Conservation (phyloP, 2,888 invertebrate species). For the Tipula confusa region DNA sequence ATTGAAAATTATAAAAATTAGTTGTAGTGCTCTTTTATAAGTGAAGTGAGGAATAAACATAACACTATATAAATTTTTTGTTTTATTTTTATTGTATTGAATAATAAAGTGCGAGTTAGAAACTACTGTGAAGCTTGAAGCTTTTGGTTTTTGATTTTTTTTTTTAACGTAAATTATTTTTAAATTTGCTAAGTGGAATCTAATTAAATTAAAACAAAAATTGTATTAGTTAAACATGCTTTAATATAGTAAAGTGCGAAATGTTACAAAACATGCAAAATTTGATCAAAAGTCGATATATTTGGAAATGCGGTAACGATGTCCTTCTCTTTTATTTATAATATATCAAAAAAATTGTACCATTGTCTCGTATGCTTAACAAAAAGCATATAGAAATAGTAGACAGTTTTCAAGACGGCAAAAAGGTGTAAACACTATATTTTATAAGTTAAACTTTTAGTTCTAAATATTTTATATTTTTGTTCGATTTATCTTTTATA, state of each 20-base stretch:
- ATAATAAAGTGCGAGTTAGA: not conserved
- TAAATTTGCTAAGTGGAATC: not conserved
- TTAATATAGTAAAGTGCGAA: not conserved
- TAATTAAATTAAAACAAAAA: not conserved
- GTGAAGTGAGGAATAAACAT: not conserved
- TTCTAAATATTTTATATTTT: not conserved
- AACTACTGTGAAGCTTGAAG: slow-evolving; percentile 6
- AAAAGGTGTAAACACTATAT: not conserved
- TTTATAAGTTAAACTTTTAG: not conserved
- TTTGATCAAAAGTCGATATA: not conserved
- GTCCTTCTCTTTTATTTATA: no score
- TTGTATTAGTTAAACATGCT: not conserved
- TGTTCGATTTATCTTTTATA: not conserved
- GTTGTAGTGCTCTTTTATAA: not conserved
- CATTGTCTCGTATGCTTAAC: not conserved
- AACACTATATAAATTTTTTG: not conserved
- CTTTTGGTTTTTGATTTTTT: not conserved
- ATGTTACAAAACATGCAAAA: not conserved
- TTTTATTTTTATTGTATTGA: no score
- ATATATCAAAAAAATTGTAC: not conserved
- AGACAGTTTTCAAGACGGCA: not conserved
- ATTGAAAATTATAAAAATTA: not conserved
- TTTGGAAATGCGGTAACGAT: not conserved
- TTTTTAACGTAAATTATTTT: not conserved
- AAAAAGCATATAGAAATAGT: not conserved